phyloP scores from a whole-genome alignment of 1,140 invertebrate genomes.

The Drosophila miranda region DNA sequence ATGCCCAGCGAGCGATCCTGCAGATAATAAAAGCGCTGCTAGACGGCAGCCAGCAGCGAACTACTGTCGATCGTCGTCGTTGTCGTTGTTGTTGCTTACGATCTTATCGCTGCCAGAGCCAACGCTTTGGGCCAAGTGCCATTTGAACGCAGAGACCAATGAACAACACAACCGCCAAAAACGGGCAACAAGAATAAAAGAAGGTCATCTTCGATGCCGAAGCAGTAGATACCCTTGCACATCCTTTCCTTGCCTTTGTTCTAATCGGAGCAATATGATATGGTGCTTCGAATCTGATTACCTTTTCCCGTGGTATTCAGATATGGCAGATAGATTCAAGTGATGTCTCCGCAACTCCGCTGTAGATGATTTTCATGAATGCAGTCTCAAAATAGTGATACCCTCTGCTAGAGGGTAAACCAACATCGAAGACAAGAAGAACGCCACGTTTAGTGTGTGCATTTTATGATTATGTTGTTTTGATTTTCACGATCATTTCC shows the following conservation, averaged over 20 bases:
- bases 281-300: too few relatives aligned
- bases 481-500: slow-evolving; percentile 76
- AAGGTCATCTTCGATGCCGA: background rate
- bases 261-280: too few relatives aligned
- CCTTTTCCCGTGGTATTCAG: too few relatives aligned
- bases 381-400: too few relatives aligned
- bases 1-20: slow-evolving; percentile 76
- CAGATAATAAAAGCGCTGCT: slow-evolving; percentile 72
- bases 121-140: slow-evolving; percentile 75
- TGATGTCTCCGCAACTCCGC: too few relatives aligned
- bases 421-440: slow-evolving; percentile 57
- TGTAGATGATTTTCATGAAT: too few relatives aligned
- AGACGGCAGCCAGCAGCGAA: slow-evolving; percentile 39
- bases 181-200: slow-evolving; percentile 19
- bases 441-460: slow-evolving; percentile 73
- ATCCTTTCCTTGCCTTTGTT: too few relatives aligned
- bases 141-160: slow-evolving; percentile 74
- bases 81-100: slow-evolving; percentile 38
- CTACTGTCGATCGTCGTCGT: slow-evolving; percentile 34
- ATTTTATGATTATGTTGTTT: slow-evolving; percentile 81
- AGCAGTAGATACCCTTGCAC: too few relatives aligned
- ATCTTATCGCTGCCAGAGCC: slow-evolving; percentile 75
- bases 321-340: too few relatives aligned
- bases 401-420: background rate
- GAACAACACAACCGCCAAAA: slow-evolving; percentile 32